Evolutionary conservation across 2,888 invertebrate species (phyloP), one percentile per base, ranked within the genome.

Genomic region (Crioceris asparagi): DNA sequence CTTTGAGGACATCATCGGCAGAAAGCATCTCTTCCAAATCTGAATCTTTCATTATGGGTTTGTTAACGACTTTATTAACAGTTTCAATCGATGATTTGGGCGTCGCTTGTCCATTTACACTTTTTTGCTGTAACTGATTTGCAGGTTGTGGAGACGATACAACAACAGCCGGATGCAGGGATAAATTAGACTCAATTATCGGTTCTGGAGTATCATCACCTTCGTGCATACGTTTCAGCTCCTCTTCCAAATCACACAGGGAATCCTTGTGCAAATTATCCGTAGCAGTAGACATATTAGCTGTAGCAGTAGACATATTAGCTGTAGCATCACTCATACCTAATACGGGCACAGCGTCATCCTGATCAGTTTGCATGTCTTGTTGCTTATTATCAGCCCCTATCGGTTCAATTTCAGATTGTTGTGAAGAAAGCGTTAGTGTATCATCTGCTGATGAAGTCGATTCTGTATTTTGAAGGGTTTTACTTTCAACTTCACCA

Each of bases 1-100:
- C 47, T 36, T 52, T 55, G 12, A 50, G 36, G 14, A 54, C 46
- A 29, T 55, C 54, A 27, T 44, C 47, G 7, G 47, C 44, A 16
- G 44, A 35, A 17, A 47, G 37, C 42, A 46, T 45, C 37, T 47
- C 47, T 29, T 44, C 43, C 17, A 44, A 38, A 41, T 47, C 42
- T 15, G 44, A 45, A 14, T 39, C 41, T 25, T 39, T 43, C 39
- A 43, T 43, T 17, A 45, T 40, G 3, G 43, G 41, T 33, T 33
- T 33, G 5, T 12, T 7, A 18, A 15, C 27, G 11, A 2, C 7
- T 10, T 15, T 27, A 15, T 27, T 7, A 2, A 2, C 7, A 5
- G 12, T 11, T 15, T 12, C 3, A 12, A 14, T 12, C 12, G 26
- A n/a, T 15, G 27, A 3, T 4, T n/a, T 6, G 25, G 4, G 11